Conservation (phyloP, 2,113 vertebrate species). For the Amphilophus citrinellus region DNA sequence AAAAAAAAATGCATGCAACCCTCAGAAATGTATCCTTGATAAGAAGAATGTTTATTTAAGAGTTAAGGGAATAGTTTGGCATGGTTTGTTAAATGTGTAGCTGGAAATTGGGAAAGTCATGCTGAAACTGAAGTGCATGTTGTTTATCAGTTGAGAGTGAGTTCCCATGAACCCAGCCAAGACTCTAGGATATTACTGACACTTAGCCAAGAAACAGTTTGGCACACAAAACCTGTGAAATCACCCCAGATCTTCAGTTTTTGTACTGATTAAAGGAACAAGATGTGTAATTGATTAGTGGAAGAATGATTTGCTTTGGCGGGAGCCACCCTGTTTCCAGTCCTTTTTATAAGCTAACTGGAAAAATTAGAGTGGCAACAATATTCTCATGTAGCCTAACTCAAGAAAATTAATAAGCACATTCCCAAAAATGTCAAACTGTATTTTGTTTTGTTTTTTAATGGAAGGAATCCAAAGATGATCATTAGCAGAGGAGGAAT, state of each 20-base stretch:
- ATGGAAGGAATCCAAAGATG: neutral
- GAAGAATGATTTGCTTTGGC: neutral
- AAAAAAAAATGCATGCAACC: neutral
- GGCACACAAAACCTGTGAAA: conserved; percentile 2
- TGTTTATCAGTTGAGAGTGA: neutral
- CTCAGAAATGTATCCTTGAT: neutral
- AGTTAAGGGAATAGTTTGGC: neutral
- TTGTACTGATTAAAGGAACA: neutral
- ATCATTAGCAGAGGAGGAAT: conserved; percentile 11
- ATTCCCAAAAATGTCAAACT: neutral
- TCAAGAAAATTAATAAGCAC: neutral
- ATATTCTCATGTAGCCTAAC: neutral
- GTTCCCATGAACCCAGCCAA: neutral
- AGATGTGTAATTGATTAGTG: neutral
- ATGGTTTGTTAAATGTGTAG: neutral
- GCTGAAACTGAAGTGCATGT: neutral
- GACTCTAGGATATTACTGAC: neutral
- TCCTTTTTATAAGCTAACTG: neutral
- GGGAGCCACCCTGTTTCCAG: neutral
- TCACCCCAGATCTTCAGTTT: neutral
- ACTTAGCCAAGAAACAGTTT: neutral
- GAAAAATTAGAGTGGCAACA: neutral
- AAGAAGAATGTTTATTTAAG: neutral
- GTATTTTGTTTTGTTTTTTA: neutral
- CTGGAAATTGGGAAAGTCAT: neutral